Conservation (phyloP, 1,140 invertebrate species). For the Tribolium madens region DNA sequence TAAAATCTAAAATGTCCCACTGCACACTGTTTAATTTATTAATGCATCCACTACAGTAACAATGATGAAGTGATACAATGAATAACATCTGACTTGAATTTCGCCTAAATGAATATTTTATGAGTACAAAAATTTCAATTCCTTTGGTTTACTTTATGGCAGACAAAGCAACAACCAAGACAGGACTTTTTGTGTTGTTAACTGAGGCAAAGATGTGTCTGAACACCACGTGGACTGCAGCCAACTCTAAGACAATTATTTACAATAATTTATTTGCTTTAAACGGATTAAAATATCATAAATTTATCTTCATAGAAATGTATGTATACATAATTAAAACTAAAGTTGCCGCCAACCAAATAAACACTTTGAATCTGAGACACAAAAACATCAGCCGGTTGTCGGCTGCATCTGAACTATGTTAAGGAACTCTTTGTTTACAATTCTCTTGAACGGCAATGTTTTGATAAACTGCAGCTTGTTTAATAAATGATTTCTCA, state of each 20-base stretch:
- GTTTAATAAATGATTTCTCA: conserved; percentile 1
- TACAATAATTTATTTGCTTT: conserved; percentile 49
- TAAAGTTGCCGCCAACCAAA: conserved; percentile 37
- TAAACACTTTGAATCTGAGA: conserved; percentile 42
- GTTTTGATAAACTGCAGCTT: conserved; percentile 7
- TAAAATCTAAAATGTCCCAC: not conserved
- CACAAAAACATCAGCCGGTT: conserved; percentile 22
- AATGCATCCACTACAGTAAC: not conserved
- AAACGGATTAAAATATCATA: conserved; percentile 47
- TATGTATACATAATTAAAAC: conserved; percentile 44
- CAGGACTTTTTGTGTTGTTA: not conserved
- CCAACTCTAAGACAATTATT: conserved; percentile 45
- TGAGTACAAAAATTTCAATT: not conserved
- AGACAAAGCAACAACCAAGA: conserved; percentile 1
- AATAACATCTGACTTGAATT: no score
- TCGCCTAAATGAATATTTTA: not conserved
- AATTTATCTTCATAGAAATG: conserved; percentile 47
- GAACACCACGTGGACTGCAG: conserved; percentile 41
- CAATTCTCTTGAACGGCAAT: conserved; percentile 10
- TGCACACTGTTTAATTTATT: not conserved
- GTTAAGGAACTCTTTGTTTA: conserved; percentile 44
- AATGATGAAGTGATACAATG: not conserved
- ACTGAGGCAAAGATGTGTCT: conserved; percentile 10
- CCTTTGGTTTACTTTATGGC: not conserved
- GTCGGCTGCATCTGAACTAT: conserved; percentile 29